Evolutionary conservation across 2,888 invertebrate genomes (phyloP).

Genomic region (Caenorhabditis sp.): DNA sequence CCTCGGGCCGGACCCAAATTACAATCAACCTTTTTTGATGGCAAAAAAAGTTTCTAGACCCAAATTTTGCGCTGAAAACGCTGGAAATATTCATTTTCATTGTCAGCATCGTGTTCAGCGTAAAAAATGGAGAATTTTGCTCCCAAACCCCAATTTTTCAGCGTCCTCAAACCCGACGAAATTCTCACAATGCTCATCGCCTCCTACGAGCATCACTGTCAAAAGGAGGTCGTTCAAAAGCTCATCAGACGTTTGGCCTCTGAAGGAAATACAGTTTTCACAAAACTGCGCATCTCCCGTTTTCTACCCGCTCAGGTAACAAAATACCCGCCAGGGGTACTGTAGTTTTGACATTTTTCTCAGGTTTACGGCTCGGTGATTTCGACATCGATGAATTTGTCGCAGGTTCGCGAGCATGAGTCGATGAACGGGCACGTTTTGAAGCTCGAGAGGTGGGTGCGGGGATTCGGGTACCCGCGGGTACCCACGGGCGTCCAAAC

Average conservation of each 20-base stretch:
- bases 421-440: conserved; percentile 57
- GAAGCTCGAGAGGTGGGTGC: conserved; percentile 53
- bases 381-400: conserved; percentile 60
- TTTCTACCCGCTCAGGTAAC: conserved; percentile 60
- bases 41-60: too few species aligned
- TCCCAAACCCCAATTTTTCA: conserved; percentile 22
- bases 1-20: too few species aligned
- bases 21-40: not conserved
- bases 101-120: too few species aligned
- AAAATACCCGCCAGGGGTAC: not conserved
- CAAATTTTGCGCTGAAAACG: too few species aligned
- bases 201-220: conserved; percentile 56
- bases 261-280: conserved; percentile 58
- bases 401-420: conserved; percentile 50
- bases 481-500: not conserved
- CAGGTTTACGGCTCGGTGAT: conserved; percentile 65
- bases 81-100: too few species aligned
- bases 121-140: too few species aligned
- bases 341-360: conserved; percentile 2
- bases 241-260: conserved; percentile 57
- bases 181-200: conserved; percentile 64
- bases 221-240: conserved; percentile 49
- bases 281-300: conserved; percentile 60
- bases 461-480: conserved; percentile 1
- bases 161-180: conserved; percentile 60